Evolutionary conservation across 1,140 invertebrate species (phyloP).

Genomic region (Drosophila bifasciata): DNA sequence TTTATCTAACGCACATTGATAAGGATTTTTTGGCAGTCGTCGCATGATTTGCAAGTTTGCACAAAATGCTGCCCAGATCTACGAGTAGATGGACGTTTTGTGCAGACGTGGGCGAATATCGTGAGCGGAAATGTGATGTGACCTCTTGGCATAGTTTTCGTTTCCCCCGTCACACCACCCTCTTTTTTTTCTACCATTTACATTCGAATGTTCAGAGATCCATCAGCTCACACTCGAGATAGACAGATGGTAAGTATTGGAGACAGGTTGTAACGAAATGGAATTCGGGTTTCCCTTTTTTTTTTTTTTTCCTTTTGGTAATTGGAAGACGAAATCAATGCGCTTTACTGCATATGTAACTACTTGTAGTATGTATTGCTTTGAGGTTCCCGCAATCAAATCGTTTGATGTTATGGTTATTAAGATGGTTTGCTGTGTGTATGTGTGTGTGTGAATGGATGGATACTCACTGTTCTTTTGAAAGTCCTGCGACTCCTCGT

Average conservation of each 20-base stretch:
- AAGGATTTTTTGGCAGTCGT: conserved; percentile 76
- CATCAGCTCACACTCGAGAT: conserved; percentile 1
- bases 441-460: too few species aligned
- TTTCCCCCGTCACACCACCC: neutral
- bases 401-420: conserved; percentile 36
- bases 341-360: conserved; percentile 27
- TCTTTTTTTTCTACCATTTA: conserved; percentile 17
- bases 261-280: conserved; percentile 32
- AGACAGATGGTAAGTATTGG: conserved; percentile 34
- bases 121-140: conserved; percentile 32
- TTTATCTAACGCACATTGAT: conserved; percentile 79
- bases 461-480: conserved; percentile 82
- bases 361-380: conserved; percentile 17
- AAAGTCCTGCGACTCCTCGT: conserved; percentile 80
- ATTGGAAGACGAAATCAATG: conserved; percentile 37
- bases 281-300: too few species aligned
- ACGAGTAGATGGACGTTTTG: conserved; percentile 47
- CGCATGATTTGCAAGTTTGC: conserved; percentile 80
- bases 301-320: conserved; percentile 16
- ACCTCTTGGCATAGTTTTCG: conserved; percentile 46
- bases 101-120: conserved; percentile 62
- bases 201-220: conserved; percentile 30
- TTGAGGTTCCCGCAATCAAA: conserved; percentile 5
- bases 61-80: conserved; percentile 47
- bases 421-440: conserved; percentile 12